Percentiles rank a stretch among this genome's conserved stretches.
Evolutionary conservation across 2,113 vertebrate genomes (phyloP).

Genomic region (Peucedramus taeniatus): DNA sequence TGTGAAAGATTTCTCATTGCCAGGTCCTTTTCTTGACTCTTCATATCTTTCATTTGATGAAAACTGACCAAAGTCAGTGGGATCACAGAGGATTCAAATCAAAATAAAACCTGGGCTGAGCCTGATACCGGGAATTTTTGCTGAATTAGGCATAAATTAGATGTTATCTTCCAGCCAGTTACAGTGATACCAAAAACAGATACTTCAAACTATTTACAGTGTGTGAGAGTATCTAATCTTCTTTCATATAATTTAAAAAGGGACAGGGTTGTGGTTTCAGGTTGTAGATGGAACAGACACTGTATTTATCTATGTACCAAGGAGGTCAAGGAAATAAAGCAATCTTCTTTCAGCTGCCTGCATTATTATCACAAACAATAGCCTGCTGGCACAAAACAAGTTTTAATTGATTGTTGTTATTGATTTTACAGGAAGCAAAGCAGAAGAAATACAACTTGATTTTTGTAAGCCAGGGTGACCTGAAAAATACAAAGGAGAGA

Average conservation of each 20-base stretch:
- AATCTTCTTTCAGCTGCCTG: not conserved
- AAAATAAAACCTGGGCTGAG: not conserved
- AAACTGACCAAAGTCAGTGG: not conserved
- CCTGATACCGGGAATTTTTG: constrained; percentile 7
- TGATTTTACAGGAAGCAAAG: constrained; percentile 39
- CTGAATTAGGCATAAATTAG: constrained; percentile 48
- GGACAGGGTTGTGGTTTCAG: not conserved
- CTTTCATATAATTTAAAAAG: constrained; percentile 7
- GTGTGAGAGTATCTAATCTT: not conserved
- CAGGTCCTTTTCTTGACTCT: not conserved
- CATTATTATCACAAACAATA: constrained; percentile 8
- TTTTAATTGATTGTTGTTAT: constrained; percentile 20
- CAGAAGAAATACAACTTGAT: constrained; percentile 26
- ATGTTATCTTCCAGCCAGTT: constrained; percentile 31
- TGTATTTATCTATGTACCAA: not conserved
- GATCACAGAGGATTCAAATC: not conserved
- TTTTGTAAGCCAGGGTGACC: constrained; percentile 21
- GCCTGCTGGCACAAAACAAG: constrained; percentile 7
- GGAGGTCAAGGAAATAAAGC: not conserved
- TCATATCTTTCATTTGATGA: not conserved
- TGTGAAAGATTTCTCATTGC: not conserved
- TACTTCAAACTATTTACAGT: not conserved
- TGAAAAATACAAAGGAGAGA: constrained; percentile 42
- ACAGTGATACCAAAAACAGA: constrained; percentile 30
- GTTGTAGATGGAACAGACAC: not conserved